Percentiles rank a stretch among this genome's conserved stretches.
phyloP scores from a whole-genome alignment of 2,113 vertebrate genomes.

The Crotalus horridus region DNA sequence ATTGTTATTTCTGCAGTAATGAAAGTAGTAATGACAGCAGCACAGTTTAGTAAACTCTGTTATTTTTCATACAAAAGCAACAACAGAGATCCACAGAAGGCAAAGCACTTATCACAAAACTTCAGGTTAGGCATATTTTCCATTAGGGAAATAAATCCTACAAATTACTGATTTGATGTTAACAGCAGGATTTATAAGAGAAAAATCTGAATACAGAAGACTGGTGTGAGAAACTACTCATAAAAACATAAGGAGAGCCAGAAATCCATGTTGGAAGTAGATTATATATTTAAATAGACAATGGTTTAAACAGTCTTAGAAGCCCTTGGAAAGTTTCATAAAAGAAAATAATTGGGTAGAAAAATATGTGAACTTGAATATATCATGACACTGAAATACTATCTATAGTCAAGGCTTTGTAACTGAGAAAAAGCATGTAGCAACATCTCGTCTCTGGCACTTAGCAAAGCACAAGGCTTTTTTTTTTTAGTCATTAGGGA shows the following conservation, averaged over 20 bases:
- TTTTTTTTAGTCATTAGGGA: neutral
- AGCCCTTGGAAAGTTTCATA: constrained; percentile 45
- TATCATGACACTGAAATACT: constrained; percentile 17
- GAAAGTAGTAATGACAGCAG: constrained; percentile 24
- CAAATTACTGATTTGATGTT: constrained; percentile 30
- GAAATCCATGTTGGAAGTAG: constrained; percentile 55
- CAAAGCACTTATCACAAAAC: constrained; percentile 41
- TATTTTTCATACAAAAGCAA: constrained; percentile 38
- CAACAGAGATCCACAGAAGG: constrained; percentile 35
- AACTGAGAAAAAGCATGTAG: neutral
- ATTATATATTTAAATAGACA: constrained; percentile 60
- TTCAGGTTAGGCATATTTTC: constrained; percentile 54
- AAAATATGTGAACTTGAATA: constrained; percentile 28
- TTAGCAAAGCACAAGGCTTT: neutral
- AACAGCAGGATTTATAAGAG: constrained; percentile 54
- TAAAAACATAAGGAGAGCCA: constrained; percentile 48
- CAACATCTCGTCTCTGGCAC: constrained; percentile 6
- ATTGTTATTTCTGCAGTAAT: neutral
- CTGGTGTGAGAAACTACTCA: constrained; percentile 52
- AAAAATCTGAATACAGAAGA: constrained; percentile 45
- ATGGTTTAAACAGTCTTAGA: constrained; percentile 34
- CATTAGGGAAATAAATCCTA: constrained; percentile 58
- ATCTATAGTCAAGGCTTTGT: constrained; percentile 17
- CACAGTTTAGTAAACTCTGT: constrained; percentile 43
- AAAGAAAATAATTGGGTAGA: constrained; percentile 19